Percentiles rank a stretch among this genome's conserved stretches.
Evolutionary conservation across 2,888 invertebrate species (phyloP).

Genomic region (Acrobasis suavella): DNA sequence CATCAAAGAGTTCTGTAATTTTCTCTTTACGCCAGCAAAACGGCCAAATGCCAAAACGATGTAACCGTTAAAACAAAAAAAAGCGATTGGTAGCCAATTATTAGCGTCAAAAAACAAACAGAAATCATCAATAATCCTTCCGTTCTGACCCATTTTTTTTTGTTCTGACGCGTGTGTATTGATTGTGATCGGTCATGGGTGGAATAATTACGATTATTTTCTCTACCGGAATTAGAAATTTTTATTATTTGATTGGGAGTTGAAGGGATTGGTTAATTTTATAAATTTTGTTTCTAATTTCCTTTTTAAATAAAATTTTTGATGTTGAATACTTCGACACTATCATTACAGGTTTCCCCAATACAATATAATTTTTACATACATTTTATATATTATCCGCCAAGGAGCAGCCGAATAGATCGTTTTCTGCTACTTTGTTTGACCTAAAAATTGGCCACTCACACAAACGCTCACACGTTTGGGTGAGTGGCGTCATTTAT

Average conservation of each 20-base stretch:
- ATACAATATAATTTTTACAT: no score
- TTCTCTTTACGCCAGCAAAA: not conserved
- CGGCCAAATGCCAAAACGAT: constrained; percentile 1
- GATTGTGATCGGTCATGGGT: constrained; percentile 43
- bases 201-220: constrained; percentile 34
- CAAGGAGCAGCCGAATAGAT: no score
- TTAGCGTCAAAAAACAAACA: constrained; percentile 45
- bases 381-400: no score
- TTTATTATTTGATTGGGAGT: constrained; percentile 10
- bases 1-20: not conserved
- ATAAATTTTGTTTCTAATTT: not conserved
- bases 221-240: constrained; percentile 14
- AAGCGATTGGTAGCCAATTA: constrained; percentile 34
- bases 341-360: no score
- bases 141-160: constrained; percentile 33
- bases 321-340: no score
- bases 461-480: no score
- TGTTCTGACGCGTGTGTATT: constrained; percentile 27
- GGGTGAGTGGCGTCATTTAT: no score
- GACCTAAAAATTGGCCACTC: no score
- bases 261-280: constrained; percentile 25
- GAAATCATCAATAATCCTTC: constrained; percentile 42
- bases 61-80: constrained; percentile 33
- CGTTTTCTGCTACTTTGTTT: no score
- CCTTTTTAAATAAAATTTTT: no score